Evolutionary conservation across 1,140 invertebrate genomes (phyloP).

Genomic region (Ceratosolen fusciceps): DNA sequence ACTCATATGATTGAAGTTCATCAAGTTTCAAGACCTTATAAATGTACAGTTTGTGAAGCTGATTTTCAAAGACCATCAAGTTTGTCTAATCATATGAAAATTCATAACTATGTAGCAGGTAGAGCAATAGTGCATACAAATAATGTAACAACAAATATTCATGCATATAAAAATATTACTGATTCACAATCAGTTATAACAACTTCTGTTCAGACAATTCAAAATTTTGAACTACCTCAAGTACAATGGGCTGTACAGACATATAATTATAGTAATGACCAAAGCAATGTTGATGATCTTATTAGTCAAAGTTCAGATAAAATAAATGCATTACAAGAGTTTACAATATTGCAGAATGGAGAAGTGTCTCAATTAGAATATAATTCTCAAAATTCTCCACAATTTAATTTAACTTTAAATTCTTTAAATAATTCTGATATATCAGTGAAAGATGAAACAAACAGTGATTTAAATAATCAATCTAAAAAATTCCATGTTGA

Average conservation of each 20-base stretch:
- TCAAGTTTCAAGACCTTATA: slow-evolving; percentile 61
- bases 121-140: slow-evolving; percentile 61
- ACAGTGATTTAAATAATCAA: slow-evolving; percentile 48
- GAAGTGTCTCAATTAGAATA: slow-evolving; percentile 67
- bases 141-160: slow-evolving; percentile 42
- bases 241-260: slow-evolving; percentile 64
- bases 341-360: slow-evolving; percentile 64
- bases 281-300: slow-evolving; percentile 52
- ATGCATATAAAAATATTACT: slow-evolving; percentile 53
- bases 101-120: slow-evolving; percentile 70
- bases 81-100: slow-evolving; percentile 72
- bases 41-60: slow-evolving; percentile 68
- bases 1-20: slow-evolving; percentile 63
- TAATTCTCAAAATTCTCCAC: slow-evolving; percentile 55
- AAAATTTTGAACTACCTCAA: slow-evolving; percentile 58
- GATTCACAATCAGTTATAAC: slow-evolving; percentile 51
- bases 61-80: slow-evolving; percentile 71
- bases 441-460: slow-evolving; percentile 59
- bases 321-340: slow-evolving; percentile 63
- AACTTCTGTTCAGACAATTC: slow-evolving; percentile 54
- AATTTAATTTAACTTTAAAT: slow-evolving; percentile 59
- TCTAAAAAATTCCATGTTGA: slow-evolving; percentile 51
- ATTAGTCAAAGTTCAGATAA: slow-evolving; percentile 58
- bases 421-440: slow-evolving; percentile 56
- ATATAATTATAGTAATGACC: slow-evolving; percentile 60